Evolutionary conservation across 2,888 invertebrate genomes (phyloP).

Genomic region (Branchellion lobata): DNA sequence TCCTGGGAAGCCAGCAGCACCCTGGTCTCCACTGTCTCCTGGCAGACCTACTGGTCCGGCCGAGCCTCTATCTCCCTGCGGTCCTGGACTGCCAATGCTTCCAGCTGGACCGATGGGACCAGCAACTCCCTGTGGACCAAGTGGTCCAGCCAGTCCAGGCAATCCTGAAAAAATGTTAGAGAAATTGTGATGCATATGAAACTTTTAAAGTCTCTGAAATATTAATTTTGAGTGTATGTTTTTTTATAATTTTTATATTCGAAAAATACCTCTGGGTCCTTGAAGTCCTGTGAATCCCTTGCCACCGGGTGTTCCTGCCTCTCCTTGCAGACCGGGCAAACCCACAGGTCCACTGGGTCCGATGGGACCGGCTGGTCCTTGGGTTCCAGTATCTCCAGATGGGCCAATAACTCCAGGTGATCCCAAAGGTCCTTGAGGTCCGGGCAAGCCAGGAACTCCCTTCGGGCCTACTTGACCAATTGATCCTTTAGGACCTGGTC

Average conservation of each 20-base stretch:
- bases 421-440: neutral
- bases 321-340: constrained; percentile 2
- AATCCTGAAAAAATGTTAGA: neutral
- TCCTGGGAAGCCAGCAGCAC: constrained; percentile 64
- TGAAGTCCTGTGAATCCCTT: neutral
- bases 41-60: constrained; percentile 15
- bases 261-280: neutral
- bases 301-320: constrained; percentile 11
- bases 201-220: too few relatives aligned
- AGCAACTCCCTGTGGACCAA: constrained; percentile 25
- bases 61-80: constrained; percentile 40
- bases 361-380: neutral
- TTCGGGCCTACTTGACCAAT: neutral
- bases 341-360: neutral
- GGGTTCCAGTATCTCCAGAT: neutral
- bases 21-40: constrained; percentile 61
- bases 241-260: neutral
- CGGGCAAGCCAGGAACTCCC: neutral
- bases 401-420: neutral
- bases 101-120: constrained; percentile 35
- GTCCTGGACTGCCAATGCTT: constrained; percentile 36
- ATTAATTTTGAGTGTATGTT: too few relatives aligned
- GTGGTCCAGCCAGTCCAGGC: constrained; percentile 19
- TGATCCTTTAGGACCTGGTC: neutral
- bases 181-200: too few relatives aligned